phyloP scores from a whole-genome alignment of 2,888 invertebrate genomes.

The Baronia brevicornis region DNA sequence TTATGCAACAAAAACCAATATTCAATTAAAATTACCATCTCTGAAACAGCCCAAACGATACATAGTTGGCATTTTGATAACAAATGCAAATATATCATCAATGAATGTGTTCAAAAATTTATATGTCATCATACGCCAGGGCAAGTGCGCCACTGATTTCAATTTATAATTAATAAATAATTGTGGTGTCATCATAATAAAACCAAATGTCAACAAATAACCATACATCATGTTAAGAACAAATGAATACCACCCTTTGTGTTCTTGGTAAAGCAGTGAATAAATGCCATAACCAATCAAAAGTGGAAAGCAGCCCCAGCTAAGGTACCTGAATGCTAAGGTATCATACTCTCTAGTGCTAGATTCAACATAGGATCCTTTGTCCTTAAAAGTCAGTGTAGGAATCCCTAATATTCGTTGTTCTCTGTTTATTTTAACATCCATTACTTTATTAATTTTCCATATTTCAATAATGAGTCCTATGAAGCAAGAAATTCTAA shows the following conservation, averaged over 20 bases:
- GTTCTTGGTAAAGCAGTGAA: conserved; percentile 95
- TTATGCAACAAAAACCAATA: not conserved
- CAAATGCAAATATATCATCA: conserved; percentile 99
- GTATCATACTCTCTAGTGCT: conserved; percentile 95
- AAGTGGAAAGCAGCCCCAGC: conserved; percentile 96
- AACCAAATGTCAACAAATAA: conserved; percentile 97
- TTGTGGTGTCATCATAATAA: conserved; percentile 99
- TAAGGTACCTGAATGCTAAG: conserved; percentile 96
- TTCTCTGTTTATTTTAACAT: conserved; percentile 86
- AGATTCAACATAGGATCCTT: conserved; percentile 96
- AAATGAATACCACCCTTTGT: conserved; percentile 99
- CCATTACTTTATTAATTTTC: conserved; percentile 97
- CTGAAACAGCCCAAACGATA: conserved; percentile 98
- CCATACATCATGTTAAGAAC: conserved; percentile 97
- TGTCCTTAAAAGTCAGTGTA: conserved; percentile 88
- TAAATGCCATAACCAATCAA: conserved; percentile 95
- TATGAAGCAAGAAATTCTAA: conserved; percentile 94
- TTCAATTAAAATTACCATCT: conserved; percentile 79
- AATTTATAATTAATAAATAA: conserved; percentile 99
- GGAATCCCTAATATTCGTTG: conserved; percentile 88
- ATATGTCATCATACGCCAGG: conserved; percentile 99
- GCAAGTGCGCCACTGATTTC: conserved; percentile 98
- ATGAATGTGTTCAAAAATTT: conserved; percentile 99
- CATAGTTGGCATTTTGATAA: conserved; percentile 99
- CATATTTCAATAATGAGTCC: conserved; percentile 97